Percentiles rank a stretch among this genome's conserved stretches.
phyloP scores from a whole-genome alignment of 2,797 vertebrate genomes.

The Garrulus glandarius region DNA sequence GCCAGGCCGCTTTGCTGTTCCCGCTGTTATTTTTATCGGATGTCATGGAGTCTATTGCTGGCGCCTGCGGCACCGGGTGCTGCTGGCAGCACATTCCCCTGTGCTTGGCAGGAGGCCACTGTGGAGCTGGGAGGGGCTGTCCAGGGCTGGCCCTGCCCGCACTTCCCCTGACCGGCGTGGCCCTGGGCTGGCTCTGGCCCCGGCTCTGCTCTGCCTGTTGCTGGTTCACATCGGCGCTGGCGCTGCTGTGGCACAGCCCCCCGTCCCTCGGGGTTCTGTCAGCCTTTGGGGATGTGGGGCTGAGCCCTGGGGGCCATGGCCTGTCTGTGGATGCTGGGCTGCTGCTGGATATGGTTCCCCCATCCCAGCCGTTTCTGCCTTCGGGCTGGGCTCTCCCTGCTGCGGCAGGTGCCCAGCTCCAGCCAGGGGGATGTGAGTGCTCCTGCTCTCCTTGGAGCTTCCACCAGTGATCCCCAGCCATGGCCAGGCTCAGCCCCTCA shows the following conservation, averaged over 20 bases:
- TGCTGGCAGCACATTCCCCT: background rate
- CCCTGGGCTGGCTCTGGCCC: background rate
- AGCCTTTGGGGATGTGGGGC: accelerated
- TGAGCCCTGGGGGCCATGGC: accelerated
- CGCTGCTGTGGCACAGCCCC: background rate
- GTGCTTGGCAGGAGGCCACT: background rate
- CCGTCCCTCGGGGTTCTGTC: background rate
- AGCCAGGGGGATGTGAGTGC: accelerated
- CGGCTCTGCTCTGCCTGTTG: background rate
- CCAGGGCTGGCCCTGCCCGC: background rate
- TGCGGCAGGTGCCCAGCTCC: accelerated
- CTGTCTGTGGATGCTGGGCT: accelerated
- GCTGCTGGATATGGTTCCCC: accelerated
- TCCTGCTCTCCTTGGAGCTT: background rate
- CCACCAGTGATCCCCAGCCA: accelerated
- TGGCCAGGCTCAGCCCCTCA: accelerated
- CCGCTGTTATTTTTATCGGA: background rate
- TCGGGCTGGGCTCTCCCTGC: background rate
- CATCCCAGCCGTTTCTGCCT: too few relatives aligned
- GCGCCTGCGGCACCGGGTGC: accelerated
- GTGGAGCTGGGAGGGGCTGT: background rate
- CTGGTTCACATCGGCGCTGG: accelerated
- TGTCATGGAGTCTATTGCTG: background rate
- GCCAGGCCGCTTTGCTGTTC: background rate
- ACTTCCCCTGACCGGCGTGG: accelerated